Conservation (phyloP, 2,888 invertebrate species). For the Cheilosia vulpina region DNA sequence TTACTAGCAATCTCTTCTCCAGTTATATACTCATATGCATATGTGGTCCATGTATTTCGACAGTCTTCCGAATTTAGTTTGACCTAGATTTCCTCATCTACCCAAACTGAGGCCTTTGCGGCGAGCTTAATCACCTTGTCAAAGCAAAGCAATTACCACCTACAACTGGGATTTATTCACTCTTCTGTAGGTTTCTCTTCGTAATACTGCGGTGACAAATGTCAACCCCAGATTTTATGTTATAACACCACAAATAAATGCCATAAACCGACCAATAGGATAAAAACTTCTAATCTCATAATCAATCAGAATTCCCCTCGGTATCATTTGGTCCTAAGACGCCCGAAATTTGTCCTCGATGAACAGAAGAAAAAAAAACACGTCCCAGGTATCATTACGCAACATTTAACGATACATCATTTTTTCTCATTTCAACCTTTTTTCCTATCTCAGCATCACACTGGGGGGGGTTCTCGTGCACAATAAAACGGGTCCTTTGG, state of each 20-base stretch:
- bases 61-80: neutral
- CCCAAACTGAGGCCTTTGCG: neutral
- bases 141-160: constrained; percentile 13
- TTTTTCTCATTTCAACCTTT: constrained; percentile 17
- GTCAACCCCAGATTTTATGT: constrained; percentile 31
- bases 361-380: neutral
- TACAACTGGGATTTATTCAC: constrained; percentile 11
- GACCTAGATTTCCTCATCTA: neutral
- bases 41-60: neutral
- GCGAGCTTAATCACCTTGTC: neutral
- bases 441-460: constrained; percentile 8
- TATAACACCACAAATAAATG: constrained; percentile 26
- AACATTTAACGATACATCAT: constrained; percentile 29
- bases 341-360: constrained; percentile 1
- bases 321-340: constrained; percentile 21
- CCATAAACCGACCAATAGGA: constrained; percentile 25
- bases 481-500: constrained; percentile 7
- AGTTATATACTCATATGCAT: neutral
- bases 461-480: neutral
- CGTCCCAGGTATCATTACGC: constrained; percentile 39
- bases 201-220: constrained; percentile 34
- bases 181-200: neutral
- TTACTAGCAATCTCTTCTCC: neutral
- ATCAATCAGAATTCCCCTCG: constrained; percentile 66
- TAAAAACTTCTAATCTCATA: constrained; percentile 44